These are phyloP conservation scores for Deladenus siricidicola DNA, from an alignment of 2,888 invertebrate species.

Conservation along the genomic window DNA sequence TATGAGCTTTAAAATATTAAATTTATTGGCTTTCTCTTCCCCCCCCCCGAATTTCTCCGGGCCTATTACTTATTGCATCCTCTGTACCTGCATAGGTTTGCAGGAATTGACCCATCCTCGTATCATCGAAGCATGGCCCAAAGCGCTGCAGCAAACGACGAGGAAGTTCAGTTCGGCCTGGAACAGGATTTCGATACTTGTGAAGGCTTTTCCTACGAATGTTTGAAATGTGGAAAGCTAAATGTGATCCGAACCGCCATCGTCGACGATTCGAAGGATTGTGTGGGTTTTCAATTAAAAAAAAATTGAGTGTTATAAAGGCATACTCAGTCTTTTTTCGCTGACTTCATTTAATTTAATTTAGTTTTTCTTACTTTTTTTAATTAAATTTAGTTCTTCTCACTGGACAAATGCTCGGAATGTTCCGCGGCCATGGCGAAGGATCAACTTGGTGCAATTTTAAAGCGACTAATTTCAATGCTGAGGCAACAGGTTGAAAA, in stretches of 20 bases:
- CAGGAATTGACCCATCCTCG: constrained; percentile 32
- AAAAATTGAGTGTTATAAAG: too few species aligned
- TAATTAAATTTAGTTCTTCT: too few species aligned
- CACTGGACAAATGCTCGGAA: constrained; percentile 3
- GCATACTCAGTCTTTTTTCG: too few species aligned
- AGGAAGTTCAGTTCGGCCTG: constrained; percentile 13
- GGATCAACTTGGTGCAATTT: not conserved
- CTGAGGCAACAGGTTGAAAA: not conserved
- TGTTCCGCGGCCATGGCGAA: not conserved
- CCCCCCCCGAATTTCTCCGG: too few species aligned
- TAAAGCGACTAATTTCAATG: not conserved
- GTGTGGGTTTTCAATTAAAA: too few species aligned
- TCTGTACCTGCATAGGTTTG: not conserved
- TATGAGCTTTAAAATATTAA: too few species aligned
- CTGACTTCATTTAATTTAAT: too few species aligned
- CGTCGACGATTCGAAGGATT: not conserved
- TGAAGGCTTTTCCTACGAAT: constrained; percentile 30
- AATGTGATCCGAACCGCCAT: constrained; percentile 10
- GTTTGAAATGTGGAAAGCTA: constrained; percentile 13
- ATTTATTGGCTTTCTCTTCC: too few species aligned
- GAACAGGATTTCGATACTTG: constrained; percentile 28
- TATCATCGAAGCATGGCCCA: constrained; percentile 27
- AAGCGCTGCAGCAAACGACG: constrained; percentile 18
- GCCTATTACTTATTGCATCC: too few species aligned
- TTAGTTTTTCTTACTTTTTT: too few species aligned